A percentile compares a stretch with the other conserved stretches of the same genome.
Conservation (phyloP, 2,113 vertebrate species). For the Lipophrys pholis region DNA sequence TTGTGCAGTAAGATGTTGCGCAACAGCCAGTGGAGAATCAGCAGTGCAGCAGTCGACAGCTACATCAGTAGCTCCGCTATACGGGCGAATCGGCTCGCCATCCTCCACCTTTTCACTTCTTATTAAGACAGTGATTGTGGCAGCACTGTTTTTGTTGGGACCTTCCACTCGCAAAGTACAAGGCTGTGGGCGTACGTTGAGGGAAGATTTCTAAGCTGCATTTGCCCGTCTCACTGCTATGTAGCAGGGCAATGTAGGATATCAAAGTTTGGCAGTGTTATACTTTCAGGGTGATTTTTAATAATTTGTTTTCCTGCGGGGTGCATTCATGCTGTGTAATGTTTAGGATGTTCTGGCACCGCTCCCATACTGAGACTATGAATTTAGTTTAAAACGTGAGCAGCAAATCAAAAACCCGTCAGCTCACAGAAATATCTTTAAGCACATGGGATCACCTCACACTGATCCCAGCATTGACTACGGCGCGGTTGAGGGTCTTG, state of each 20-base stretch:
- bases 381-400: conserved; percentile 34
- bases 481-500: conserved; percentile 7
- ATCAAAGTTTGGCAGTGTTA: conserved; percentile 64
- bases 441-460: neutral
- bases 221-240: conserved; percentile 38
- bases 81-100: conserved; percentile 13
- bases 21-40: conserved; percentile 21
- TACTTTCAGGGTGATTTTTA: conserved; percentile 48
- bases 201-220: conserved; percentile 42
- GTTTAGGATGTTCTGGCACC: conserved; percentile 47
- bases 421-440: conserved; percentile 3
- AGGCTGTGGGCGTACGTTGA: conserved; percentile 40
- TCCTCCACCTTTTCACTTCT: conserved; percentile 1
- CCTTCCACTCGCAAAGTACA: conserved; percentile 17
- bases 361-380: conserved; percentile 20
- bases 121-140: conserved; percentile 11
- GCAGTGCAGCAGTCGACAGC: conserved; percentile 13
- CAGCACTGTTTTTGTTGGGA: conserved; percentile 28
- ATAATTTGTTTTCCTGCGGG: conserved; percentile 4
- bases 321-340: conserved; percentile 36
- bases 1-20: conserved; percentile 41
- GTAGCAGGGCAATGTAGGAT: conserved; percentile 37
- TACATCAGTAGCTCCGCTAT: conserved; percentile 26
- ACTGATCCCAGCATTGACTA: conserved; percentile 7
- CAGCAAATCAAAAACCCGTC: conserved; percentile 7